These are phyloP conservation scores for Drosophila pallidifrons DNA, from an alignment of 1,140 invertebrate species.

Conservation along the genomic window DNA sequence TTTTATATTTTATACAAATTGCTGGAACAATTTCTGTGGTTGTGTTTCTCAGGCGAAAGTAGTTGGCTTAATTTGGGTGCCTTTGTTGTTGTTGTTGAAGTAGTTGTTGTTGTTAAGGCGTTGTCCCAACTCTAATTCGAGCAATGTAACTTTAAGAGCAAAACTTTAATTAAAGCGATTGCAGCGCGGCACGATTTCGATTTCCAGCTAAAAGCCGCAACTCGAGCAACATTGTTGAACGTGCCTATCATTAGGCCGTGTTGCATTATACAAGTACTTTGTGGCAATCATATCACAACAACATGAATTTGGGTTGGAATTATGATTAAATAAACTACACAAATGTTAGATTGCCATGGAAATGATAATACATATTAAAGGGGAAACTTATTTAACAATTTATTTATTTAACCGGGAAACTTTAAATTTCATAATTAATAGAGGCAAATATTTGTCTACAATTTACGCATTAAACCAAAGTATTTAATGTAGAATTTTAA, in stretches of 20 bases:
- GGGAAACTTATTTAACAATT: too few species aligned
- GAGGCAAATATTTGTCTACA: too few species aligned
- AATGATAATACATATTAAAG: too few species aligned
- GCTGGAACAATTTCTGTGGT: slow-evolving; percentile 53
- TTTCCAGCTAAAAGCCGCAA: slow-evolving; percentile 54
- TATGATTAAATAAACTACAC: background rate
- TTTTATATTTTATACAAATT: slow-evolving; percentile 70
- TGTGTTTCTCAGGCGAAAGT: slow-evolving; percentile 64
- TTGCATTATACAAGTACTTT: slow-evolving; percentile 15
- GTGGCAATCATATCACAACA: slow-evolving; percentile 22
- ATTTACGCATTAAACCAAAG: background rate
- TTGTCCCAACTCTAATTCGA: slow-evolving; percentile 61
- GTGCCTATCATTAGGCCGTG: slow-evolving; percentile 58
- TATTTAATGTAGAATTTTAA: slow-evolving; percentile 5
- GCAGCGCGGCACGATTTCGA: slow-evolving; percentile 67
- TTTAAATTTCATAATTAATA: too few species aligned
- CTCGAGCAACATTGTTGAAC: slow-evolving; percentile 38
- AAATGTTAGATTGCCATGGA: too few species aligned
- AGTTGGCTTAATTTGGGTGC: slow-evolving; percentile 57
- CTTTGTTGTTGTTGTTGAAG: slow-evolving; percentile 35
- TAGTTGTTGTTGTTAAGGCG: slow-evolving; percentile 58
- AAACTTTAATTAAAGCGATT: slow-evolving; percentile 75
- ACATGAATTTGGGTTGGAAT: background rate
- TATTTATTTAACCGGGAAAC: too few species aligned
- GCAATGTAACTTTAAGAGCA: slow-evolving; percentile 45